Conservation (phyloP, 1,140 invertebrate genomes). For the Trinorchestia longiramus region DNA sequence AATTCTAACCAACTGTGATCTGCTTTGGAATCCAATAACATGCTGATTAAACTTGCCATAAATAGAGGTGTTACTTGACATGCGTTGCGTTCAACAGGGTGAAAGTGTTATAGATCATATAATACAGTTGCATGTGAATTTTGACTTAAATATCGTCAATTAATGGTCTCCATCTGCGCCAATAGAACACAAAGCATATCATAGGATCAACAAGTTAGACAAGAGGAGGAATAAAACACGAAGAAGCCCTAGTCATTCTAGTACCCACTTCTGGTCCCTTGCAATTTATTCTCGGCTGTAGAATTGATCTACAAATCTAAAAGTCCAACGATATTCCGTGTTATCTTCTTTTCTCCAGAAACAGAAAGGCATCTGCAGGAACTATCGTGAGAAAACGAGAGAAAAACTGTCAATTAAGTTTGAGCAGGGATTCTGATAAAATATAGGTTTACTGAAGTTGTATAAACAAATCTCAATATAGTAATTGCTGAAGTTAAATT, state of each 20-base stretch:
- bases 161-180: background rate
- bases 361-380: background rate
- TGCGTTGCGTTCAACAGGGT: background rate
- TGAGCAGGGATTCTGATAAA: background rate
- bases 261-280: background rate
- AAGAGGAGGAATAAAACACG: background rate
- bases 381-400: background rate
- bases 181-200: background rate
- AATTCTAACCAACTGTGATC: background rate
- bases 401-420: background rate
- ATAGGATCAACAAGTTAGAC: background rate
- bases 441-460: background rate
- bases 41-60: background rate
- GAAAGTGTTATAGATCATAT: background rate
- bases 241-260: background rate
- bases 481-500: background rate
- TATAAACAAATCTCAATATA: background rate
- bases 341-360: background rate
- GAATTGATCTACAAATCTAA: background rate
- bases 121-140: too few species aligned
- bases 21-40: background rate
- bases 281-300: background rate
- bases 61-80: background rate
- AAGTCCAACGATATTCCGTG: background rate
- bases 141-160: background rate